Evolutionary conservation across 2,113 vertebrate species (phyloP), one percentile per base, ranked within the genome.

Genomic region (Aspiorhynchus laticeps): DNA sequence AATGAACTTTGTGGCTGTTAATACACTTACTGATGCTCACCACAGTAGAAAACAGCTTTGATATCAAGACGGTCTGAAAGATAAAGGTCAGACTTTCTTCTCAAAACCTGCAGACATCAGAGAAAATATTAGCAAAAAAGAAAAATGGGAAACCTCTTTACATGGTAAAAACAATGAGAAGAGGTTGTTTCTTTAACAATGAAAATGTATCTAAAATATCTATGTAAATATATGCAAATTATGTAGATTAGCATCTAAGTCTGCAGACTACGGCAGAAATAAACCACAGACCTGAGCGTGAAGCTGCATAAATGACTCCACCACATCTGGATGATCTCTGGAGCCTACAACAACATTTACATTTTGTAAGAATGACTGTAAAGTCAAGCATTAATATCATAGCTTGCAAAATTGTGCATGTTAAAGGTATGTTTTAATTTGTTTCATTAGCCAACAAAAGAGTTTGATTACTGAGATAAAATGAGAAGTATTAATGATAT

Each of bases 231-330:
- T 24, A 59, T 59, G 56, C 7, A 59, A 24, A 9, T 59, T 0
- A 63, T 65, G 24, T 33, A 81, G n/a, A 81, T 7, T 43, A 56
- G 28, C 36, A 19, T 24, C 11, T 51, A 33, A 46, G 24, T 14
- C 2, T 36, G n/a, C 10, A 93, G 89, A 94, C 89, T 94, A 87
- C 93, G 86, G 92, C 14, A 31, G 31, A 33, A 75, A 36, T 75
- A 38, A 26, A 69, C 94, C 94, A 95, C 96, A 93, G 92, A 99
- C 98, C 97, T 99, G 98, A 95, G 97, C 95, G 90, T 99, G 98
- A 95, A 99, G 97, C 95, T 97, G 96, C 98, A 99, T 98, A 94
- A 99, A 99, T 88, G 98, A 99, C 95, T 99, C 98, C 92, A 97
- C 98, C 94, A 99, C 97, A 95, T 99, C 98, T 92, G 98, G 98